Percentiles rank a stretch among this genome's conserved stretches.
phyloP scores from a whole-genome alignment of 1,140 invertebrate species.

The Cardiocondyla obscurior region DNA sequence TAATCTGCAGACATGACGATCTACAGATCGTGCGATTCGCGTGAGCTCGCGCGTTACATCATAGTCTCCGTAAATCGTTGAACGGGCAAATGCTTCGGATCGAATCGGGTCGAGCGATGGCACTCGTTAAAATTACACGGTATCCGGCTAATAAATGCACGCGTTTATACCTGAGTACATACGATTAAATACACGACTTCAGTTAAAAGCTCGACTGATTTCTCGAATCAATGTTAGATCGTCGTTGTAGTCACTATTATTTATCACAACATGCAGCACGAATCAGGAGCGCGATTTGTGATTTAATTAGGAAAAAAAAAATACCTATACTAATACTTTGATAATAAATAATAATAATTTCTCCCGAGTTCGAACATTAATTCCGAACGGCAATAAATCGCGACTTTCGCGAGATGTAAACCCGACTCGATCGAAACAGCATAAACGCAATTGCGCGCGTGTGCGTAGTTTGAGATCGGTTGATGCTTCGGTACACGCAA shows the following conservation, averaged over 20 bases:
- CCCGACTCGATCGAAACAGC: constrained; percentile 13
- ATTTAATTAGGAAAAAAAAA: not conserved
- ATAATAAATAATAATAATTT: not conserved
- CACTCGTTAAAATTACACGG: constrained; percentile 7
- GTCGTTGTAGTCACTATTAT: not conserved
- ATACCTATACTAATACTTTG: no score
- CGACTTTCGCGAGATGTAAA: not conserved
- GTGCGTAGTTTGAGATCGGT: constrained; percentile 6
- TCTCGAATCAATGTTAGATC: not conserved
- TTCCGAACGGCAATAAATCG: not conserved
- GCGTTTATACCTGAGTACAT: constrained; percentile 4
- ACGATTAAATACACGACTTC: not conserved
- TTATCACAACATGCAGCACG: not conserved
- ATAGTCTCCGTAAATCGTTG: not conserved
- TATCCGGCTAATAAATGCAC: not conserved
- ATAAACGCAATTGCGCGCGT: not conserved
- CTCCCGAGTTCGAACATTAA: no score
- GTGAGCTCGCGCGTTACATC: not conserved
- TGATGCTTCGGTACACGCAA: constrained; percentile 15
- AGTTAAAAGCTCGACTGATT: not conserved
- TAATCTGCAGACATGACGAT: constrained; percentile 9
- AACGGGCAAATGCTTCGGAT: not conserved
- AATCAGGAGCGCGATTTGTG: not conserved
- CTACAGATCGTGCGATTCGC: not conserved
- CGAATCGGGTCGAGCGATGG: constrained; percentile 20